Evolutionary conservation across 2,113 vertebrate species (phyloP).

Genomic region (Dasyprocta punctata): DNA sequence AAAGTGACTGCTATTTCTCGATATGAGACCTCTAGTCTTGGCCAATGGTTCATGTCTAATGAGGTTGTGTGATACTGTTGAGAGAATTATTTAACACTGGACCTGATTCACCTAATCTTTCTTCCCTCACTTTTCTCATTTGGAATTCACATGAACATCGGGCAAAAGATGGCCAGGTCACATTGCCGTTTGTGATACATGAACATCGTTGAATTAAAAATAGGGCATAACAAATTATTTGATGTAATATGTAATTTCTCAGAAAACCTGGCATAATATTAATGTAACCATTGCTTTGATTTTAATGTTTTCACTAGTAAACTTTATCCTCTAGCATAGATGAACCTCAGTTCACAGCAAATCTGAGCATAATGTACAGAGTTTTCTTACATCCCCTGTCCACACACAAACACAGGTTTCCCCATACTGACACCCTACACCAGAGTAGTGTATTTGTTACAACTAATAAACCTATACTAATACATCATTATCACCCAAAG

Average conservation of each 20-base stretch:
- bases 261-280: background rate
- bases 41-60: background rate
- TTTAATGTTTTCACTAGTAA: background rate
- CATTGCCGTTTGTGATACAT: background rate
- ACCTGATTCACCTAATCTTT: slow-evolving; percentile 24
- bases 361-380: background rate
- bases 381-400: background rate
- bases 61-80: background rate
- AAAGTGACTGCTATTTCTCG: slow-evolving; percentile 11
- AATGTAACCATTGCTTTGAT: background rate
- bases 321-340: background rate
- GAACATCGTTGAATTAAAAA: slow-evolving; percentile 16
- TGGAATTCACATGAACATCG: slow-evolving; percentile 9
- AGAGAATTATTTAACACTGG: background rate
- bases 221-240: slow-evolving; percentile 1
- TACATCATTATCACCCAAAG: background rate
- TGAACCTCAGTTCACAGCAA: slow-evolving; percentile 29
- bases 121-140: slow-evolving; percentile 17
- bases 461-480: background rate
- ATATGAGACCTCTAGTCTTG: background rate
- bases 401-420: too few species aligned
- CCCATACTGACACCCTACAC: background rate
- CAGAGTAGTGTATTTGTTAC: background rate
- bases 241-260: slow-evolving; percentile 20
- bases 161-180: background rate